Percentiles rank a stretch among this genome's conserved stretches.
Conservation (phyloP, 53 echinoderm and acorn worm genomes). For the Mesocentrotus franciscanus region DNA sequence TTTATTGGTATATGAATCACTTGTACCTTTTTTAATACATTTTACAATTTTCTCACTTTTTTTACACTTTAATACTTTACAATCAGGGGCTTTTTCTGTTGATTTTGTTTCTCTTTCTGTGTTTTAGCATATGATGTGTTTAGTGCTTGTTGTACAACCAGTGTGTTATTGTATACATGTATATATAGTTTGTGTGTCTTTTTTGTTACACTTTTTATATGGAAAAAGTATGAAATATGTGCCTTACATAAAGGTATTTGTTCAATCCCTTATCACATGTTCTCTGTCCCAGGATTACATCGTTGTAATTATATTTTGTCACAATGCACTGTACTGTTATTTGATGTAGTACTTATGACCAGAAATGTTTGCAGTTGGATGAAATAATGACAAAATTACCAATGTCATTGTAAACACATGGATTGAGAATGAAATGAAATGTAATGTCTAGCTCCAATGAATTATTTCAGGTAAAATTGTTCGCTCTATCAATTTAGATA, state of each 20-base stretch:
- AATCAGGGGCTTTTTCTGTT: slow-evolving; percentile 53
- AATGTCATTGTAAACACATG: not conserved
- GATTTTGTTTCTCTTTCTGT: slow-evolving; percentile 13
- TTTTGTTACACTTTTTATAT: not conserved
- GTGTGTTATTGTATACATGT: not conserved
- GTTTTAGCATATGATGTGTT: not conserved
- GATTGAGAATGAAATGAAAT: not conserved
- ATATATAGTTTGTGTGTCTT: slow-evolving; percentile 62
- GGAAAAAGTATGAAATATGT: slow-evolving; percentile 22
- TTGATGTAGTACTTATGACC: not conserved
- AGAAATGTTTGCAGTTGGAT: not conserved
- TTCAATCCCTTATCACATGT: slow-evolving; percentile 48
- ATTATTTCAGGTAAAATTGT: slow-evolving; percentile 3
- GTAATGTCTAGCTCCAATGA: not conserved
- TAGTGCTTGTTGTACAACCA: not conserved
- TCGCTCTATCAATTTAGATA: not conserved
- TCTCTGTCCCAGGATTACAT: slow-evolving; percentile 51
- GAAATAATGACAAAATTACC: not conserved
- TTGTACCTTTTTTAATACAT: slow-evolving; percentile 47
- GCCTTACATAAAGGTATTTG: slow-evolving; percentile 48
- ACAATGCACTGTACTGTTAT: slow-evolving; percentile 3
- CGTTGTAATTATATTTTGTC: not conserved
- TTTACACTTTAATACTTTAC: slow-evolving; percentile 38
- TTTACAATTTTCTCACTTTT: slow-evolving; percentile 27
- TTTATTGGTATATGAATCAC: slow-evolving; percentile 3